phyloP scores from a whole-genome alignment of 2,113 vertebrate species.

The Petrocephalus zakoni region DNA sequence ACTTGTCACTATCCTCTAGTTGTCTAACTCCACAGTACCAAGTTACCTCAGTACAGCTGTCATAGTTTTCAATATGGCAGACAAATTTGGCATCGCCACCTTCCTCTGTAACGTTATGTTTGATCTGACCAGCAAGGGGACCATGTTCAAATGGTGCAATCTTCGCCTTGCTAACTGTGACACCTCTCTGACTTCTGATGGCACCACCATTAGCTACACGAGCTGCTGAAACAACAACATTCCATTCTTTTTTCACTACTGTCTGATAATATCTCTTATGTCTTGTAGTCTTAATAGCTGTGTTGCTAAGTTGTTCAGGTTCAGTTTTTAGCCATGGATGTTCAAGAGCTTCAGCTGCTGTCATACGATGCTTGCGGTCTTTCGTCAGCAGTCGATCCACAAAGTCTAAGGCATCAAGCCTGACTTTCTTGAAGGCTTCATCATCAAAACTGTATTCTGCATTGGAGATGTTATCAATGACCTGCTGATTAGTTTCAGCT shows the following conservation, averaged over 20 bases:
- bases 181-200: conserved; percentile 82
- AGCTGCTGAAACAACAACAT: conserved; percentile 83
- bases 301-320: conserved; percentile 73
- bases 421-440: conserved; percentile 84
- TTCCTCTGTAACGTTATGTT: conserved; percentile 74
- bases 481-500: conserved; percentile 95
- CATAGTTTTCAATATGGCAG: conserved; percentile 94
- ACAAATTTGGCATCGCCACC: conserved; percentile 77
- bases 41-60: conserved; percentile 86
- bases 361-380: conserved; percentile 93
- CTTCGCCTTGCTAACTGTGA: conserved; percentile 88
- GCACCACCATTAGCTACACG: conserved; percentile 89
- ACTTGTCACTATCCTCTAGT: conserved; percentile 81
- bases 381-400: conserved; percentile 87
- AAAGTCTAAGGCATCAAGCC: conserved; percentile 87
- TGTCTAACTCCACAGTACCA: conserved; percentile 98
- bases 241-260: conserved; percentile 88
- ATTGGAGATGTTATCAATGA: conserved; percentile 90
- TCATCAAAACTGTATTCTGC: conserved; percentile 93
- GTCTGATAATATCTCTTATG: conserved; percentile 92
- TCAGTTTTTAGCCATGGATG: conserved; percentile 84
- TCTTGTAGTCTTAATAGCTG: conserved; percentile 77
- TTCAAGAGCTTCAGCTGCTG: conserved; percentile 80
- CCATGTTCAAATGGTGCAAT: conserved; percentile 93
- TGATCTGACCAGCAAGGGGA: conserved; percentile 80